Conservation (phyloP, 2,888 invertebrate genomes). For the Sericinus montela region DNA sequence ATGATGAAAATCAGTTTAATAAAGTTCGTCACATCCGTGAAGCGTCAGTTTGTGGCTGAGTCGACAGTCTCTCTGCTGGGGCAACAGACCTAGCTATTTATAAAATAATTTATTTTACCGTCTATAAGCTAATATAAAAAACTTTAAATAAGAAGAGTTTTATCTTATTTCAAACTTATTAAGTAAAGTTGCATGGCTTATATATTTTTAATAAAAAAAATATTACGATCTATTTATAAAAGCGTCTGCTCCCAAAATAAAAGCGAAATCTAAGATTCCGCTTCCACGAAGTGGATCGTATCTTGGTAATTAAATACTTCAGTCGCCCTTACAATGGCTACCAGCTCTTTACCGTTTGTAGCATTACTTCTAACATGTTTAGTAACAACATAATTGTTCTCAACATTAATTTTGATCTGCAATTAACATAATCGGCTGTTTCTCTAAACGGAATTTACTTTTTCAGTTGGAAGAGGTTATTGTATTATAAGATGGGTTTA, state of each 20-base stretch:
- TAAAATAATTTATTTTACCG: background rate
- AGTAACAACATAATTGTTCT: slow-evolving; percentile 36
- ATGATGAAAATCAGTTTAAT: slow-evolving; percentile 48
- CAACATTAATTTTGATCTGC: slow-evolving; percentile 14
- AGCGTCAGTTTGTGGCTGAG: slow-evolving; percentile 33
- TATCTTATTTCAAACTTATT: background rate
- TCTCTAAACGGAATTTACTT: slow-evolving; percentile 2
- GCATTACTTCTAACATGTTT: slow-evolving; percentile 32
- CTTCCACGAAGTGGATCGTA: slow-evolving; percentile 39
- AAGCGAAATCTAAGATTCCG: slow-evolving; percentile 28
- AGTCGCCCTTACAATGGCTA: slow-evolving; percentile 41
- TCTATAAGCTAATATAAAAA: background rate
- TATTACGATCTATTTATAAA: slow-evolving; percentile 10
- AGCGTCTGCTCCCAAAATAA: slow-evolving; percentile 23
- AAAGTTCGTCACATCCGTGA: slow-evolving; percentile 35
- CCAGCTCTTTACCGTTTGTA: slow-evolving; percentile 34
- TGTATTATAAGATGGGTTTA: too few species aligned
- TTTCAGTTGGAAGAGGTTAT: background rate
- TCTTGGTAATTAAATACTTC: slow-evolving; percentile 60
- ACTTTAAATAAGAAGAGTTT: background rate
- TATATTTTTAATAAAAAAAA: too few species aligned
- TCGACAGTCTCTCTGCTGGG: slow-evolving; percentile 24
- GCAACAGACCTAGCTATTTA: slow-evolving; percentile 14
- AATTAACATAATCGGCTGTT: slow-evolving; percentile 14
- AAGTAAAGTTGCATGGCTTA: background rate